Percentiles rank a stretch among this genome's conserved stretches.
These are phyloP conservation scores for Odontomyia ornata DNA, from an alignment of 2,888 invertebrate genomes.

Conservation along the genomic window DNA sequence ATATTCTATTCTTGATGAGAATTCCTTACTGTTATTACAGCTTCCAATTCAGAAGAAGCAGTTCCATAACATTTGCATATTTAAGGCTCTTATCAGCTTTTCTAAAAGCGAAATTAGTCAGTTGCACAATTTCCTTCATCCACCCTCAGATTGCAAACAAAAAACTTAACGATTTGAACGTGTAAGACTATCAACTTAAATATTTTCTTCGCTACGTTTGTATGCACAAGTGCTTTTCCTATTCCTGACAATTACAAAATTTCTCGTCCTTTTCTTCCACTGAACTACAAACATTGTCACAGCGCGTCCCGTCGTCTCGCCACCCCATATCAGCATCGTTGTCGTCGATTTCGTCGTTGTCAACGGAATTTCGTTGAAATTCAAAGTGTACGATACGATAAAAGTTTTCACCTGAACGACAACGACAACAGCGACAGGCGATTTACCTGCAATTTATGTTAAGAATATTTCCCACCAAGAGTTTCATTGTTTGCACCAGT, in stretches of 20 bases:
- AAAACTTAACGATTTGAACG: not conserved
- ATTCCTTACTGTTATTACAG: too few relatives aligned
- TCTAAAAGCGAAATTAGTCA: too few relatives aligned
- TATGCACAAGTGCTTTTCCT: constrained; percentile 19
- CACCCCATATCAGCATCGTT: not conserved
- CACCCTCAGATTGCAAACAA: not conserved
- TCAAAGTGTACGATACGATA: not conserved
- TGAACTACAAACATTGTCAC: not conserved
- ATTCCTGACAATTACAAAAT: constrained; percentile 26
- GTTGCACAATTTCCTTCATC: too few relatives aligned
- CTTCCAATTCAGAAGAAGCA: too few relatives aligned
- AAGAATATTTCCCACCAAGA: constrained; percentile 37
- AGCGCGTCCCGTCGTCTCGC: not conserved
- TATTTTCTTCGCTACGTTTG: not conserved
- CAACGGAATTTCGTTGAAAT: not conserved
- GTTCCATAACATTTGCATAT: too few relatives aligned
- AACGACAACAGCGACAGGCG: not conserved
- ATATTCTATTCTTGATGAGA: too few relatives aligned
- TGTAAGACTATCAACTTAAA: not conserved
- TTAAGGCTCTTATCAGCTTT: too few relatives aligned
- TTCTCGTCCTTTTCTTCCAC: constrained; percentile 30
- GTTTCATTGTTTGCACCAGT: constrained; percentile 41
- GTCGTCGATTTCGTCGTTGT: not conserved
- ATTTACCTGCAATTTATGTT: constrained; percentile 42
- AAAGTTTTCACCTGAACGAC: constrained; percentile 24